Evolutionary conservation across 2,797 vertebrate genomes (phyloP).

Genomic region (Tympanoctomys barrerae): DNA sequence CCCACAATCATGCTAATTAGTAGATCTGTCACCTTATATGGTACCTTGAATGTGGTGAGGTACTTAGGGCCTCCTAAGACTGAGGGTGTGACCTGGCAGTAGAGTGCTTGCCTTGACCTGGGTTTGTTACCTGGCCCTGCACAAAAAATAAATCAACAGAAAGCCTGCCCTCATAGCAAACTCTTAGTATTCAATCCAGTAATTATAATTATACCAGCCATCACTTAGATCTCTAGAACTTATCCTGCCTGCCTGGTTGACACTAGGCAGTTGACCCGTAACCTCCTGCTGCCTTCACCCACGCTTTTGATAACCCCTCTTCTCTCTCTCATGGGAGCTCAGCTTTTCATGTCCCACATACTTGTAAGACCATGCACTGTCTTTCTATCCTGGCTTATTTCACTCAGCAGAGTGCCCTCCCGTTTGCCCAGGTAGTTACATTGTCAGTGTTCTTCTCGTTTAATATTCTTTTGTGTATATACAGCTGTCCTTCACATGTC

Average conservation of each 20-base stretch:
- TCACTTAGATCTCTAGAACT: not conserved
- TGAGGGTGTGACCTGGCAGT: not conserved
- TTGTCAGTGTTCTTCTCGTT: not conserved
- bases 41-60: not conserved
- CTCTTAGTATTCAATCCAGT: not conserved
- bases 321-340: not conserved
- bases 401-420: not conserved
- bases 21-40: not conserved
- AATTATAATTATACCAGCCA: not conserved
- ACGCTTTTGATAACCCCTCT: not conserved
- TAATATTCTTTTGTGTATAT: not conserved
- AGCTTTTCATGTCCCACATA: not conserved
- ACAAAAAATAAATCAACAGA: not conserved
- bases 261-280: not conserved
- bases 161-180: not conserved
- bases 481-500: not conserved
- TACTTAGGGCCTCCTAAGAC: not conserved
- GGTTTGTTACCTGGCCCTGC: not conserved
- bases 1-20: not conserved
- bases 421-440: not conserved
- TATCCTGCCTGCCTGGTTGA: not conserved
- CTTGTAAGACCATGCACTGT: not conserved
- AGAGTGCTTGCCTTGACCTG: not conserved
- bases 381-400: not conserved
- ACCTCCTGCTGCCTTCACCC: not conserved